phyloP scores from a whole-genome alignment of 2,888 invertebrate genomes.

The Oegoconia quadripuncta region DNA sequence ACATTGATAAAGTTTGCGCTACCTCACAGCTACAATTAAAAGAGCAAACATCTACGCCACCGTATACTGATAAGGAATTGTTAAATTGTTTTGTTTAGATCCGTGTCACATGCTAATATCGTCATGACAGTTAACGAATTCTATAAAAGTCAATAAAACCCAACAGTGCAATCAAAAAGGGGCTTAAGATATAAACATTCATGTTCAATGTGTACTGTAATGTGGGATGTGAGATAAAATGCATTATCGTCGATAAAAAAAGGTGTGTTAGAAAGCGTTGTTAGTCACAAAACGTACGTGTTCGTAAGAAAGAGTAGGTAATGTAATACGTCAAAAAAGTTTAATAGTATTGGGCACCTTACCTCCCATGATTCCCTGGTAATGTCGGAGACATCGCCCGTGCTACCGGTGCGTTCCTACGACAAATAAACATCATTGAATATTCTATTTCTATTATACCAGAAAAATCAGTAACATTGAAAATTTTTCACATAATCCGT shows the following conservation, averaged over 20 bases:
- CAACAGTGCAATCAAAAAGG: slow-evolving; percentile 26
- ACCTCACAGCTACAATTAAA: slow-evolving; percentile 1
- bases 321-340: slow-evolving; percentile 16
- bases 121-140: slow-evolving; percentile 20
- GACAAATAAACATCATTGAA: slow-evolving; percentile 30
- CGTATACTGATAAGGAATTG: slow-evolving; percentile 26
- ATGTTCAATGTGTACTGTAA: slow-evolving; percentile 72
- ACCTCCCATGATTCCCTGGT: slow-evolving; percentile 97
- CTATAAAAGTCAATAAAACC: slow-evolving; percentile 18
- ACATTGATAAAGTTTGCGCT: background rate
- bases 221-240: slow-evolving; percentile 55
- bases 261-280: slow-evolving; percentile 49
- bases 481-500: too few relatives aligned
- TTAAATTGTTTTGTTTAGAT: slow-evolving; percentile 36
- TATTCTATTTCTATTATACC: too few relatives aligned
- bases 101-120: slow-evolving; percentile 21
- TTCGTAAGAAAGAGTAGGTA: slow-evolving; percentile 28
- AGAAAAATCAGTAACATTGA: too few relatives aligned
- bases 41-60: slow-evolving; percentile 7
- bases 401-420: slow-evolving; percentile 80
- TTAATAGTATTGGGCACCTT: slow-evolving; percentile 54
- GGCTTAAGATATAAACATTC: slow-evolving; percentile 33
- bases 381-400: slow-evolving; percentile 87
- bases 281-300: slow-evolving; percentile 45
- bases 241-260: slow-evolving; percentile 45